A percentile compares a stretch with the other conserved stretches of the same genome.
Conservation (phyloP, 92 coral and sea anemone genomes). For the Epizoanthus scotinus region DNA sequence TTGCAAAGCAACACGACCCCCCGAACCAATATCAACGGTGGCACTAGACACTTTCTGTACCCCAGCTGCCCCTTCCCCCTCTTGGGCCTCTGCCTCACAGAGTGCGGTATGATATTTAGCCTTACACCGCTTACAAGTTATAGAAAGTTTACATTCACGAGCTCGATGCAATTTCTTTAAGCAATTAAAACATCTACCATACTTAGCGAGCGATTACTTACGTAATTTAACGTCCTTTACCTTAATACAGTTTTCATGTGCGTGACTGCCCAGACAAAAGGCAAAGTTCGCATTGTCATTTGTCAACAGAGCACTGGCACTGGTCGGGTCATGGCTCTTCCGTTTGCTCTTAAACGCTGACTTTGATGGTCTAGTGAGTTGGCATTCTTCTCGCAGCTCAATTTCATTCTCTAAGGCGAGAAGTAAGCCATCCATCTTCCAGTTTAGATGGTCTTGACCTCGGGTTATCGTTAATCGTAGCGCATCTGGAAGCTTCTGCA, state of each 20-base stretch:
- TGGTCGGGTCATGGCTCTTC: neutral
- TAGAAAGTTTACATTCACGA: slow-evolving; percentile 39
- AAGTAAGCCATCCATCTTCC: slow-evolving; percentile 45
- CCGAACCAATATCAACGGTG: slow-evolving; percentile 36
- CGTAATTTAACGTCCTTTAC: slow-evolving; percentile 36
- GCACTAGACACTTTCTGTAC: neutral
- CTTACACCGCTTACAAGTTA: slow-evolving; percentile 39
- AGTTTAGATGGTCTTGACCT: slow-evolving; percentile 34
- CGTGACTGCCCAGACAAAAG: slow-evolving; percentile 40
- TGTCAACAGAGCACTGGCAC: neutral
- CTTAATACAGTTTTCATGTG: slow-evolving; percentile 46
- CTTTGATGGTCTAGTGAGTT: neutral
- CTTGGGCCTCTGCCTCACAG: too few relatives aligned
- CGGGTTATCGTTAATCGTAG: slow-evolving; percentile 46
- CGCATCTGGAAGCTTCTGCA: slow-evolving; percentile 44
- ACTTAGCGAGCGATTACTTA: slow-evolving; percentile 38
- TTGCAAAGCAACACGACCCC: slow-evolving; percentile 57
- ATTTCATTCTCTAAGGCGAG: slow-evolving; percentile 26
- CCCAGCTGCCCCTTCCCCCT: too few relatives aligned
- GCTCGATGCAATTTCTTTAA: slow-evolving; percentile 47
- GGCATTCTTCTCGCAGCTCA: slow-evolving; percentile 41
- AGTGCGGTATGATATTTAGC: too few relatives aligned
- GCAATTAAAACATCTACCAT: slow-evolving; percentile 55
- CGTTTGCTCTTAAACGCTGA: neutral
- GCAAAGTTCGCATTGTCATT: slow-evolving; percentile 44